Base-by-base conservation (phyloP, 2,797 vertebrate species). In the Oophaga sylvatica region DNA sequence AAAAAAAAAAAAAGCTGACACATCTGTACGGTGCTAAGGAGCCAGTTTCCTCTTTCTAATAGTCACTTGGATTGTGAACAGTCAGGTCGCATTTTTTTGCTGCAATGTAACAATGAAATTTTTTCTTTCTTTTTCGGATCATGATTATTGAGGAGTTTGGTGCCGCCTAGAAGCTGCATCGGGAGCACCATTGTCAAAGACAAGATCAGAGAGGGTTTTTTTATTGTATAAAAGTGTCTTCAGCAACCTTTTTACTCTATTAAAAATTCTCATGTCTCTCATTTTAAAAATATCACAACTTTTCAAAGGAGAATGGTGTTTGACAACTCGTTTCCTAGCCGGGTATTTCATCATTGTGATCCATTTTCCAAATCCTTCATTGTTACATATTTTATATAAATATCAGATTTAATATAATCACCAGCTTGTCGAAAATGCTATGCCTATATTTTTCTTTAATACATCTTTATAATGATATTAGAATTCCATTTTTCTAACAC, bases 241-340 rank as follows among this genome's bases (percentile, higher is more conserved):
- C 60, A 20, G 10, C 63, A 63, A 80, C 79, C 79, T 65, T 80
- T 80, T 80, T 80, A 65, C 59, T 80, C 35, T 65, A 80, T 80
- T 80, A 80, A 60, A 80, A 80, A 63, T 31, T 65, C 31, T 22
- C 59, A 63, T 63, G 60, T 80, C 20, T 41, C 79, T 63, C 79
- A 63, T 63, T 80, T 80, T 63, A 80, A 65, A 80, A 80, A 80
- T 80, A 80, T 65, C 79, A 80, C 79, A 80, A 6, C 19, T 15
- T 35, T 80, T 65, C 79, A 80, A 63, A 80, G 41, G 60, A 65
- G 59, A 80, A n/a, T 11, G 31, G 7, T 22, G 57, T 65, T 60
- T 65, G 60, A 65, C 79, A 63, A 80, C 20, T 41, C 20, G 11
- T 13, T 45, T 41, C 79, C 17, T 22, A 48, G 71, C 71, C 45